These are phyloP conservation scores for Coregonus suidteri DNA, from an alignment of 2,797 vertebrate genomes.

Conservation along the genomic window DNA sequence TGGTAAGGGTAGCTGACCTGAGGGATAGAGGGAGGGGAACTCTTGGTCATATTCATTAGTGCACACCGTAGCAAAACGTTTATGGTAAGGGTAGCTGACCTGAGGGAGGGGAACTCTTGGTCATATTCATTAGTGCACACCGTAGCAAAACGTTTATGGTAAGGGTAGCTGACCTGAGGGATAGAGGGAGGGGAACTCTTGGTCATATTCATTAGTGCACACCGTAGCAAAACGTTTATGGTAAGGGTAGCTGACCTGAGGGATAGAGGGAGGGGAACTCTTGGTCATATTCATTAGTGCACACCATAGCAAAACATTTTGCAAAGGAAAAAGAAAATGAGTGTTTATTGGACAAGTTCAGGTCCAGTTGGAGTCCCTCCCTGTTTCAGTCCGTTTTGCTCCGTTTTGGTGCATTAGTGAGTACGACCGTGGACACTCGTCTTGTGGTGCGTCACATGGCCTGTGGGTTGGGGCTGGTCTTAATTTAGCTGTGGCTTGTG, in stretches of 20 bases:
- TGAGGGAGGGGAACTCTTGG: neutral
- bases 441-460: neutral
- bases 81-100: no score
- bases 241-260: no score
- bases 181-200: no score
- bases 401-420: neutral
- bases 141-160: no score
- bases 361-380: neutral
- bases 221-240: neutral
- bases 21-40: no score
- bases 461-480: slow-evolving; percentile 24
- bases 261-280: neutral
- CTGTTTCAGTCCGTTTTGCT: neutral
- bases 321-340: neutral
- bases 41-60: no score
- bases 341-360: neutral
- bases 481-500: slow-evolving; percentile 52
- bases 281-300: neutral
- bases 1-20: no score
- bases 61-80: no score
- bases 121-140: neutral
- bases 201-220: neutral
- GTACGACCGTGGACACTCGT: neutral
- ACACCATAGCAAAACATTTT: neutral
- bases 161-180: no score